These are phyloP conservation scores for Xiphophorus maculatus DNA, from an alignment of 2,113 vertebrate species.

Conservation along the genomic window DNA sequence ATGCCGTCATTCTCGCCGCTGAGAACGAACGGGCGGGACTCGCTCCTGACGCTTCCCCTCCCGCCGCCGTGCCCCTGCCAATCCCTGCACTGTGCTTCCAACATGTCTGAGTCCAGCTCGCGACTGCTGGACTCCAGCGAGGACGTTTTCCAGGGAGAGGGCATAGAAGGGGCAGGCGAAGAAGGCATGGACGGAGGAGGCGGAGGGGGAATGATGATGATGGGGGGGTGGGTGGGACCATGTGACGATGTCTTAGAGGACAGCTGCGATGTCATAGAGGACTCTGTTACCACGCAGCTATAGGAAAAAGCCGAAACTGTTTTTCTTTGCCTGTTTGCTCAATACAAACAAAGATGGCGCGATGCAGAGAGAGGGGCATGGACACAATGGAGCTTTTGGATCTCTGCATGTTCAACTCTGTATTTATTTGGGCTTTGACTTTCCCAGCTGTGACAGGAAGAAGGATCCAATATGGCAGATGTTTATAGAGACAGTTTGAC, in stretches of 20 bases:
- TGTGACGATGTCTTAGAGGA: conserved; percentile 89
- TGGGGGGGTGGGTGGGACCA: conserved; percentile 87
- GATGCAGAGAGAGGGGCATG: conserved; percentile 18
- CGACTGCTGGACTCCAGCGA: conserved; percentile 93
- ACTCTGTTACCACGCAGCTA: conserved; percentile 93
- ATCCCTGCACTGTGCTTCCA: conserved; percentile 95
- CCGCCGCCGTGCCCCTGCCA: conserved; percentile 84
- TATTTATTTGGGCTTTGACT: conserved; percentile 2
- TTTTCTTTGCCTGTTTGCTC: conserved; percentile 54
- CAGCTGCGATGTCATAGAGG: conserved; percentile 91
- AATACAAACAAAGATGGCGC: conserved; percentile 16
- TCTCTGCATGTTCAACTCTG: background rate
- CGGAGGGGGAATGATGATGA: conserved; percentile 45
- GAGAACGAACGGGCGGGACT: conserved; percentile 83
- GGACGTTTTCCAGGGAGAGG: conserved; percentile 89
- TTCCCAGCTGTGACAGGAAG: background rate
- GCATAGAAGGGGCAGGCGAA: conserved; percentile 34
- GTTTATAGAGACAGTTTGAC: conserved; percentile 45
- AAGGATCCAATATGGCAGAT: conserved; percentile 14
- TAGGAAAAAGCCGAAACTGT: conserved; percentile 73
- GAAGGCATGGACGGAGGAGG: conserved; percentile 19
- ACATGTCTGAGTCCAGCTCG: conserved; percentile 93
- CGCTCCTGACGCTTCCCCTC: conserved; percentile 81
- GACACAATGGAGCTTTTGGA: background rate
- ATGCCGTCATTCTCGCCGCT: conserved; percentile 61